phyloP scores from a whole-genome alignment of 2,113 vertebrate genomes.

The Cichladusa arquata region DNA sequence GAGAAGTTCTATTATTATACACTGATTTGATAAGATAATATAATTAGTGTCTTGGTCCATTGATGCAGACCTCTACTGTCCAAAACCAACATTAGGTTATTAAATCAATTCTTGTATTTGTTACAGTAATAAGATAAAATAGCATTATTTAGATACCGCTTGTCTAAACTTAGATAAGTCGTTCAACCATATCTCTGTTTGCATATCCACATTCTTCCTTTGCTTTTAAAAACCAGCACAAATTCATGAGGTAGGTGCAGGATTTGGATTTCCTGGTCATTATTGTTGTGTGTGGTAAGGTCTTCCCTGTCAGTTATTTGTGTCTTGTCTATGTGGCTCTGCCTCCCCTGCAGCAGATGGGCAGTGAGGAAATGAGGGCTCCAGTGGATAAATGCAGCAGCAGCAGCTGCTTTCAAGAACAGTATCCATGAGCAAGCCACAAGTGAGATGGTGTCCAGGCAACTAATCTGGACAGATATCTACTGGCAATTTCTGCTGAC shows the following conservation, averaged over 20 bases:
- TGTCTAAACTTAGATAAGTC: conserved; percentile 51
- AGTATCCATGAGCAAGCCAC: background rate
- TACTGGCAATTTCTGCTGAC: conserved; percentile 11
- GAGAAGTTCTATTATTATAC: conserved; percentile 27
- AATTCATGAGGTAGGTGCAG: background rate
- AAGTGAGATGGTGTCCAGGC: background rate
- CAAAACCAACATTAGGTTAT: conserved; percentile 55
- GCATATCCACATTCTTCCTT: conserved; percentile 15
- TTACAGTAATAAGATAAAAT: conserved; percentile 37
- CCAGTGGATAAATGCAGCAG: conserved; percentile 20
- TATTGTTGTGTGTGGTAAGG: background rate
- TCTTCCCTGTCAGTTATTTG: background rate
- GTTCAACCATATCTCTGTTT: background rate
- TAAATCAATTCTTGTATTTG: conserved; percentile 22
- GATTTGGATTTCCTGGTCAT: conserved; percentile 4
- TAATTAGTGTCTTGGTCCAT: conserved; percentile 27
- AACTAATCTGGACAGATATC: conserved; percentile 4
- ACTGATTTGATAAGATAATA: conserved; percentile 47
- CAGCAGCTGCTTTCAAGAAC: conserved; percentile 36
- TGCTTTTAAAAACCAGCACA: conserved; percentile 22
- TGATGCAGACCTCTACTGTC: conserved; percentile 26
- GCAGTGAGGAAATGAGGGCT: conserved; percentile 23
- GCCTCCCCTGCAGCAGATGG: conserved; percentile 20
- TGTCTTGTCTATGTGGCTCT: background rate
- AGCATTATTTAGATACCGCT: conserved; percentile 25